These are phyloP conservation scores for Papilio xuthus DNA, from an alignment of 1,140 invertebrate species.

Conservation along the genomic window DNA sequence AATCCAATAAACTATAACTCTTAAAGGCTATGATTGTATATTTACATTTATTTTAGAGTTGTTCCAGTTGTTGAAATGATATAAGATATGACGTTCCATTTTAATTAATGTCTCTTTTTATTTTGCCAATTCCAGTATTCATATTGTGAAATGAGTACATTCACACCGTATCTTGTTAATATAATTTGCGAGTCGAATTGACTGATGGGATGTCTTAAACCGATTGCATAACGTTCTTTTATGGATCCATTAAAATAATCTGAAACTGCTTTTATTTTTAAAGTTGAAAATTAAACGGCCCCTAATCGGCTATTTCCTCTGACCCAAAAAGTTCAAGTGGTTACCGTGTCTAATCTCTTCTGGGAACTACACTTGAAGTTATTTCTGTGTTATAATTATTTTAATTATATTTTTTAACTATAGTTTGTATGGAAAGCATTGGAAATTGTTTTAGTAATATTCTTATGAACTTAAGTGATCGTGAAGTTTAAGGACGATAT, in stretches of 20 bases:
- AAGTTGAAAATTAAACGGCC: constrained; percentile 29
- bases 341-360: constrained; percentile 35
- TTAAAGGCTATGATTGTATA: too few relatives aligned
- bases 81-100: neutral
- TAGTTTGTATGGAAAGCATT: neutral
- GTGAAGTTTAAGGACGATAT: too few relatives aligned
- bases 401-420: neutral
- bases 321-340: constrained; percentile 36
- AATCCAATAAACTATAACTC: too few relatives aligned
- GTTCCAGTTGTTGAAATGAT: too few relatives aligned
- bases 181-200: constrained; percentile 32
- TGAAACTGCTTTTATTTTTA: constrained; percentile 10
- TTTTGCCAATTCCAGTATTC: neutral
- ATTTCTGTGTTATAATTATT: constrained; percentile 9
- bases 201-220: neutral
- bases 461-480: too few relatives aligned
- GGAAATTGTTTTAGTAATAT: too few relatives aligned
- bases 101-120: neutral
- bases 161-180: constrained; percentile 17
- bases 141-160: constrained; percentile 2
- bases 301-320: constrained; percentile 32
- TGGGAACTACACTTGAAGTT: constrained; percentile 34
- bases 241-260: constrained; percentile 17
- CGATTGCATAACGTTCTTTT: constrained; percentile 12
- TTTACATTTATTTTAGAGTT: too few relatives aligned